Percentiles rank a stretch among this genome's conserved stretches.
phyloP scores from a whole-genome alignment of 2,888 invertebrate genomes.

The Brenthis daphne region DNA sequence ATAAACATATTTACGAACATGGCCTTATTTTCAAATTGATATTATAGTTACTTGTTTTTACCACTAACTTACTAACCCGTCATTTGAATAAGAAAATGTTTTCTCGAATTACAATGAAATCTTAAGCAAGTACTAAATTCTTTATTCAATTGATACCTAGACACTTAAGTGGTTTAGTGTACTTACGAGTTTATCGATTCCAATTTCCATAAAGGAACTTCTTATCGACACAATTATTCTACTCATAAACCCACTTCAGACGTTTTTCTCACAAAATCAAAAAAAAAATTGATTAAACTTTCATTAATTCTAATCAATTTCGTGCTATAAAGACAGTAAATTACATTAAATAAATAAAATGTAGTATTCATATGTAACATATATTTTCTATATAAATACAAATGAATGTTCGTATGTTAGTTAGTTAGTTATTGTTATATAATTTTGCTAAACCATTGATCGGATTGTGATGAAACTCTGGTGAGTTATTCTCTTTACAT shows the following conservation, averaged over 20 bases:
- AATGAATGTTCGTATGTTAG: too few species aligned
- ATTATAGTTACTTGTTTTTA: constrained; percentile 12
- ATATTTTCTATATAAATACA: too few species aligned
- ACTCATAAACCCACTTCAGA: constrained; percentile 43
- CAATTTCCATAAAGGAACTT: constrained; percentile 24
- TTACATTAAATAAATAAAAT: too few species aligned
- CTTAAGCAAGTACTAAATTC: not conserved
- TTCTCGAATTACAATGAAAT: not conserved
- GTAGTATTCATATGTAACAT: too few species aligned
- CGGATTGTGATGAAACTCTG: too few species aligned
- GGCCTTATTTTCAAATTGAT: constrained; percentile 31
- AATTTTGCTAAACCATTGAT: too few species aligned
- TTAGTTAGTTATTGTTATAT: too few species aligned
- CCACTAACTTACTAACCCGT: constrained; percentile 13
- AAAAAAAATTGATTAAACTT: too few species aligned
- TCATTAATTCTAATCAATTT: too few species aligned
- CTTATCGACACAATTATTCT: constrained; percentile 49
- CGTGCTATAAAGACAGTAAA: too few species aligned
- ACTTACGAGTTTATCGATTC: not conserved
- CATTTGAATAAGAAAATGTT: constrained; percentile 13
- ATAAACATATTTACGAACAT: constrained; percentile 31
- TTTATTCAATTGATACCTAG: not conserved
- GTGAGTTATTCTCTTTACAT: too few species aligned
- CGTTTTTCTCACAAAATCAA: too few species aligned
- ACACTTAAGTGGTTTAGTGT: not conserved